These are phyloP conservation scores for Athalia cordata DNA, from an alignment of 2,888 invertebrate species.

Conservation along the genomic window DNA sequence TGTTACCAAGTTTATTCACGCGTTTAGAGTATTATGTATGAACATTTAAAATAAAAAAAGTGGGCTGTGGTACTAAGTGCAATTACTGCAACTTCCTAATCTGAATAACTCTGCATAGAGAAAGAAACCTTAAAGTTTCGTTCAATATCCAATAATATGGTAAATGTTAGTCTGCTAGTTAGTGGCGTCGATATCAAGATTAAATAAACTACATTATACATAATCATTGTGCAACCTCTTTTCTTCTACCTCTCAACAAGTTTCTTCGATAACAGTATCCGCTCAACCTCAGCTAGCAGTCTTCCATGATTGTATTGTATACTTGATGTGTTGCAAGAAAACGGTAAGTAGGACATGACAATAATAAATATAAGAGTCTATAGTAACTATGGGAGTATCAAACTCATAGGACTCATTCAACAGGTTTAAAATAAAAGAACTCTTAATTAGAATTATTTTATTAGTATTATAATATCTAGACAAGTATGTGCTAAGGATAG, in stretches of 20 bases:
- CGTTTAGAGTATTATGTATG: slow-evolving; percentile 20
- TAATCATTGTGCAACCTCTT: slow-evolving; percentile 13
- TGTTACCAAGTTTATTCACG: slow-evolving; percentile 35
- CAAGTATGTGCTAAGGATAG: slow-evolving; percentile 70
- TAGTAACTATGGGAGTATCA: too few relatives aligned
- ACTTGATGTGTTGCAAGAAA: background rate
- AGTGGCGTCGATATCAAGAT: slow-evolving; percentile 65
- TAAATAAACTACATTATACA: slow-evolving; percentile 63
- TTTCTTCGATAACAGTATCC: too few relatives aligned
- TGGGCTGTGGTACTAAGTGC: slow-evolving; percentile 50
- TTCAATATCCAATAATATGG: slow-evolving; percentile 51
- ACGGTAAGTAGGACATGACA: background rate
- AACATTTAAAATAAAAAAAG: slow-evolving; percentile 3
- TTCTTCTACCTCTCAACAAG: background rate
- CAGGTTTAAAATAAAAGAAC: background rate
- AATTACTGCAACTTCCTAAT: slow-evolving; percentile 57
- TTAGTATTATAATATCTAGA: slow-evolving; percentile 69
- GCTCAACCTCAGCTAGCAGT: background rate
- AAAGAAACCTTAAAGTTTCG: slow-evolving; percentile 34
- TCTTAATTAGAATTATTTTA: slow-evolving; percentile 57
- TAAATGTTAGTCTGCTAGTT: slow-evolving; percentile 67
- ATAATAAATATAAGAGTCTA: too few relatives aligned
- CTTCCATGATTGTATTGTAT: background rate
- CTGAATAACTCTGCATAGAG: slow-evolving; percentile 38
- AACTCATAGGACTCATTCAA: too few relatives aligned